Evolutionary conservation across 1,140 invertebrate species (phyloP).

Genomic region (Papilio polytes): DNA sequence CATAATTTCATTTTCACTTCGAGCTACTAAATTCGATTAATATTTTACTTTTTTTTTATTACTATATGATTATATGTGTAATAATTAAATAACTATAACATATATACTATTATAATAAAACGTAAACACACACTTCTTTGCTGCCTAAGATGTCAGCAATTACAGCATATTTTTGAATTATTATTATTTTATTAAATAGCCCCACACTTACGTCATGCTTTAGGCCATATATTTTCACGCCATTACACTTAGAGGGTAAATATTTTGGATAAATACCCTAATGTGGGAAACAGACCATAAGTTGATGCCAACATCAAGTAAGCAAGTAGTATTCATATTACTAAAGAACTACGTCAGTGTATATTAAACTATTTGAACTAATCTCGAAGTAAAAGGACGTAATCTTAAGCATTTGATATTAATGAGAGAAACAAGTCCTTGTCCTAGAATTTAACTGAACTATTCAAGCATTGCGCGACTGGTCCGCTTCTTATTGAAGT

Average conservation of each 20-base stretch:
- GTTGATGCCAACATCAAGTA: too few species aligned
- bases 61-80: constrained; percentile 60
- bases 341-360: neutral
- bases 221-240: too few species aligned
- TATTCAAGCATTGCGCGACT: neutral
- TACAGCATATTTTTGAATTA: too few species aligned
- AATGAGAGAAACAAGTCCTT: constrained; percentile 10
- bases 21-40: constrained; percentile 61
- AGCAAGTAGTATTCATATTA: too few species aligned
- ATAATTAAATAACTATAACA: neutral
- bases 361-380: neutral
- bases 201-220: too few species aligned
- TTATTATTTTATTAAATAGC: too few species aligned
- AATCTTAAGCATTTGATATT: constrained; percentile 1
- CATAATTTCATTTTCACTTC: constrained; percentile 78
- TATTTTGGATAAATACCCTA: too few species aligned
- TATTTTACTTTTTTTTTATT: constrained; percentile 57
- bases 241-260: too few species aligned
- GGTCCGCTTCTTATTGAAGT: neutral
- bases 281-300: too few species aligned
- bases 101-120: too few species aligned
- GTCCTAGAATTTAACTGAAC: neutral
- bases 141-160: too few species aligned
- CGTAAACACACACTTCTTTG: too few species aligned
- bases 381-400: constrained; percentile 1